These are phyloP conservation scores for Eumacrocentrus americanus DNA, from an alignment of 2,888 invertebrate species.

Conservation along the genomic window DNA sequence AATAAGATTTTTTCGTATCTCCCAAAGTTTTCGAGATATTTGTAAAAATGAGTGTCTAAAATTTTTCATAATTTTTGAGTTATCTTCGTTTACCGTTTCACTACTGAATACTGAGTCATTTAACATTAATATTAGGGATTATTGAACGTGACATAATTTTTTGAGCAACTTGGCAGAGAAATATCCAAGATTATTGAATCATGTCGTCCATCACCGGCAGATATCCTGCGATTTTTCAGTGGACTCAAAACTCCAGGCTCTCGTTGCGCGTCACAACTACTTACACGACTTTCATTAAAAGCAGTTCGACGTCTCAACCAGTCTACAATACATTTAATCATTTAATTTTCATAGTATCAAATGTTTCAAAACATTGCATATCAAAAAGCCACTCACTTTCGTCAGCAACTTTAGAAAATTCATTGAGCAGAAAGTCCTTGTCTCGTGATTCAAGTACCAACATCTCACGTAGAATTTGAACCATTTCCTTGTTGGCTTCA, in stretches of 20 bases:
- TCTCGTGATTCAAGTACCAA: conserved; percentile 71
- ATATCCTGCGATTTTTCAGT: neutral
- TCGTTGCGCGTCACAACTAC: neutral
- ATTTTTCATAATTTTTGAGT: too few relatives aligned
- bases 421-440: conserved; percentile 72
- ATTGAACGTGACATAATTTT: conserved; percentile 8
- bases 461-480: conserved; percentile 69
- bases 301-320: conserved; percentile 34
- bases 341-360: conserved; percentile 1
- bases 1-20: too few relatives aligned
- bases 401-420: conserved; percentile 68
- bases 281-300: conserved; percentile 22
- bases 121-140: neutral
- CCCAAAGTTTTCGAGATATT: too few relatives aligned
- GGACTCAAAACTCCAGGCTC: neutral
- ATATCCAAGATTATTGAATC: neutral
- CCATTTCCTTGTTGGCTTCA: conserved; percentile 68
- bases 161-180: conserved; percentile 1
- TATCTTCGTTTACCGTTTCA: too few relatives aligned
- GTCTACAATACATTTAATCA: conserved; percentile 29
- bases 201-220: neutral
- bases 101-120: too few relatives aligned
- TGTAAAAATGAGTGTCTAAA: too few relatives aligned
- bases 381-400: conserved; percentile 62
- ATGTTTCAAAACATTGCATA: conserved; percentile 1